A percentile compares a stretch with the other conserved stretches of the same genome.
These are phyloP conservation scores for Platysternon megacephalum DNA, from an alignment of 2,113 vertebrate genomes.

Conservation along the genomic window DNA sequence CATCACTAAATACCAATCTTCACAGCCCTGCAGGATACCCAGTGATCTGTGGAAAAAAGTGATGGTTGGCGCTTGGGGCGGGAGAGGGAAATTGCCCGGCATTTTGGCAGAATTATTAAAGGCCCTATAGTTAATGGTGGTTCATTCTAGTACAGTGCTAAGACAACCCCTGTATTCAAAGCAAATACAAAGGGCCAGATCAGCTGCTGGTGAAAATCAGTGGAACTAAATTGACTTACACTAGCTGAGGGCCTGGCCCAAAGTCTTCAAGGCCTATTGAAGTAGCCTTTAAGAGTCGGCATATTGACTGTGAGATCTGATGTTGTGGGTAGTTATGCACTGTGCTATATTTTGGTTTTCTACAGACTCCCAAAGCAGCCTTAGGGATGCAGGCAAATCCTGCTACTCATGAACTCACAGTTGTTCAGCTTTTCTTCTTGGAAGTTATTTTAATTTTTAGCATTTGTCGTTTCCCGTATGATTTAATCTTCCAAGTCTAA, in stretches of 20 bases:
- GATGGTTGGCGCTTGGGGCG: background rate
- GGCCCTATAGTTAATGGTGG: background rate
- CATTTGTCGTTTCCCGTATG: background rate
- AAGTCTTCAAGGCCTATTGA: background rate
- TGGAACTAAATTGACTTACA: background rate
- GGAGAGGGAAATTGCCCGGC: background rate
- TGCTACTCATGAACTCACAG: background rate
- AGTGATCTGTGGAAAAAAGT: background rate
- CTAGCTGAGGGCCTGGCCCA: background rate
- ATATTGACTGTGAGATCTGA: background rate
- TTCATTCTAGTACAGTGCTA: background rate
- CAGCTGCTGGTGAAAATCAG: background rate
- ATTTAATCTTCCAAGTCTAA: background rate
- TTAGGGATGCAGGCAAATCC: background rate
- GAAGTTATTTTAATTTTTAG: rapidly evolving
- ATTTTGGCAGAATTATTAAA: background rate
- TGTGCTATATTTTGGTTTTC: background rate
- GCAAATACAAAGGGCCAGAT: background rate
- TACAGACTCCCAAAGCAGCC: background rate
- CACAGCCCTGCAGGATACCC: background rate
- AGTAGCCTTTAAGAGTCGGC: background rate
- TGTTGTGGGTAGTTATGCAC: background rate
- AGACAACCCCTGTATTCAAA: background rate
- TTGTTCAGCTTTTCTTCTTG: background rate
- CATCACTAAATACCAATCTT: background rate